phyloP scores from a whole-genome alignment of 35 echinoderm and acorn worm genomes.

The Lytechinus pictus region DNA sequence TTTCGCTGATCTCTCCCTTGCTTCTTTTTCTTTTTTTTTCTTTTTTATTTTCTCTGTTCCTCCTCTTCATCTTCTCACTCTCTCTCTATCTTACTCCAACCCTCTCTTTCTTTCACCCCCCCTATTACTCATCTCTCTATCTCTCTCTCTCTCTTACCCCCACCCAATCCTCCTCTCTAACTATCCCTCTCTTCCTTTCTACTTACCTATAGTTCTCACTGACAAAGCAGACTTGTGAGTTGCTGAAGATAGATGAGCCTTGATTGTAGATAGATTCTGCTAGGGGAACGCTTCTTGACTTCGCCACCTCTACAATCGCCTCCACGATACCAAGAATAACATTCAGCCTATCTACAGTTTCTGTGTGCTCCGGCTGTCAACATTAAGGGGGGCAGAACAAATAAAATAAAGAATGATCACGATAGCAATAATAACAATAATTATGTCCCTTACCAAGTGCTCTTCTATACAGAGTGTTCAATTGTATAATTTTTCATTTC shows the following conservation, averaged over 20 bases:
- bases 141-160: too few species aligned
- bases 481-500: too few species aligned
- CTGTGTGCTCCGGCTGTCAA: conserved; percentile 89
- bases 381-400: background rate
- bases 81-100: too few species aligned
- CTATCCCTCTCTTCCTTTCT: background rate
- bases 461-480: too few species aligned
- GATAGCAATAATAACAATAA: too few species aligned
- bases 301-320: conserved; percentile 81
- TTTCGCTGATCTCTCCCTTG: too few species aligned
- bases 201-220: conserved; percentile 92
- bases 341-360: conserved; percentile 87
- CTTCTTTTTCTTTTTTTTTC: too few species aligned
- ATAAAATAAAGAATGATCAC: background rate
- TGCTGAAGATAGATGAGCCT: conserved; percentile 50
- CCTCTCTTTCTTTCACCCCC: too few species aligned
- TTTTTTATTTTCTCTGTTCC: background rate
- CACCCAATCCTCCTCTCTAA: background rate
- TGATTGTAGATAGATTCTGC: conserved; percentile 88
- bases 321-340: conserved; percentile 84
- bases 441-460: too few species aligned
- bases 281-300: conserved; percentile 74
- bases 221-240: conserved; percentile 85
- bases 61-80: background rate
- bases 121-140: too few species aligned